Percentiles rank a stretch among this genome's conserved stretches.
phyloP scores from a whole-genome alignment of 2,888 invertebrate species.

The Autographa pulchrina region DNA sequence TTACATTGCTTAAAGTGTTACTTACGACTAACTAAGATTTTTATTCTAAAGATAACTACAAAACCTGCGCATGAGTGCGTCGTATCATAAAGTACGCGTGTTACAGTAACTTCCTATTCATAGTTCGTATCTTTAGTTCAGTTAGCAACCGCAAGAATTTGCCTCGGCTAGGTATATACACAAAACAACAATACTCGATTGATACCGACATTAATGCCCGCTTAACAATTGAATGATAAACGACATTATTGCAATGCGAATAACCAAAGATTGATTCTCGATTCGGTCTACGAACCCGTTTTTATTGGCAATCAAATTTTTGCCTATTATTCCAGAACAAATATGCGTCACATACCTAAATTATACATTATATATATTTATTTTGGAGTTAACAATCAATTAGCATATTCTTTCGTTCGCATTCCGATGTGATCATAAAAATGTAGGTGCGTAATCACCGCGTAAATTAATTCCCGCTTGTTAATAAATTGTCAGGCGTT shows the following conservation, averaged over 20 bases:
- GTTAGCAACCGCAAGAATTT: slow-evolving; percentile 62
- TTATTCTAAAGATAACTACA: neutral
- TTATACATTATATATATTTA: slow-evolving; percentile 27
- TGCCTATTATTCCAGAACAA: slow-evolving; percentile 52
- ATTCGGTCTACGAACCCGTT: slow-evolving; percentile 71
- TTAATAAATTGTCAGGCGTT: slow-evolving; percentile 52
- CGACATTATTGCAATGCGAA: slow-evolving; percentile 74
- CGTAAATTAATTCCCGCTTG: slow-evolving; percentile 48
- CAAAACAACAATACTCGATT: slow-evolving; percentile 73
- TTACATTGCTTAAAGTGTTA: slow-evolving; percentile 30
- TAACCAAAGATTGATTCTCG: slow-evolving; percentile 68
- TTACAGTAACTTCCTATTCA: slow-evolving; percentile 18
- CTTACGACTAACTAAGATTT: neutral
- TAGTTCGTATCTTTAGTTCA: slow-evolving; percentile 45
- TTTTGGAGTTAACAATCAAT: slow-evolving; percentile 43
- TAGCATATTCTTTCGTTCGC: slow-evolving; percentile 31
- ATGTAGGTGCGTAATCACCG: slow-evolving; percentile 39
- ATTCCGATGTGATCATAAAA: slow-evolving; percentile 49
- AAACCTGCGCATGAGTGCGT: slow-evolving; percentile 17
- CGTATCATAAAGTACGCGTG: slow-evolving; percentile 15
- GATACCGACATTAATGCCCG: slow-evolving; percentile 76
- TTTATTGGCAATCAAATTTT: slow-evolving; percentile 72
- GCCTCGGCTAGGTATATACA: slow-evolving; percentile 55
- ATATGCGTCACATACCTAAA: slow-evolving; percentile 46
- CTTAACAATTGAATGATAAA: slow-evolving; percentile 83